phyloP scores from a whole-genome alignment of 2,113 vertebrate genomes.

The Nanorana parkeri region DNA sequence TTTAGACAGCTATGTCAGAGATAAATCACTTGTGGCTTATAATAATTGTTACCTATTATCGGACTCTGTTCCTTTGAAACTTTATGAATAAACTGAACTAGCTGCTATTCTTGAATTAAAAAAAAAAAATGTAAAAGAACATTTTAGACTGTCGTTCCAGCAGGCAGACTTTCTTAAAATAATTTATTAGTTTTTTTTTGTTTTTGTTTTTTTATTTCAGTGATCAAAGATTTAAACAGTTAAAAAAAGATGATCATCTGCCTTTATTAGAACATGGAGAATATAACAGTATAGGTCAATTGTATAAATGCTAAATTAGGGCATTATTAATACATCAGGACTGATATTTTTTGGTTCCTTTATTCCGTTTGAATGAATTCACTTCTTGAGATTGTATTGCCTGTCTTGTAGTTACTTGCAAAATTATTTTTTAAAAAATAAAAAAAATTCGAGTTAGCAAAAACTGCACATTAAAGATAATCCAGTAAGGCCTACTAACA shows the following conservation, averaged over 20 bases:
- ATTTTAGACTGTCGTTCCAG: conserved; percentile 16
- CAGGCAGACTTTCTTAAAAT: conserved; percentile 38
- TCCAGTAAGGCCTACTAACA: conserved; percentile 31
- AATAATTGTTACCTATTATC: conserved; percentile 31
- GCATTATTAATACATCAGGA: conserved; percentile 41
- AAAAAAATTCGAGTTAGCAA: conserved; percentile 27
- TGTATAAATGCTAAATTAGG: conserved; percentile 40
- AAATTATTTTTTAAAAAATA: conserved; percentile 5
- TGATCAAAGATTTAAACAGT: conserved; percentile 27
- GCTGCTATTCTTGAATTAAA: conserved; percentile 36
- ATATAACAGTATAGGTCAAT: conserved; percentile 30
- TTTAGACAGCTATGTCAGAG: conserved; percentile 33
- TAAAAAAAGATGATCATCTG: conserved; percentile 15
- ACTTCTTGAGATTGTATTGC: conserved; percentile 34
- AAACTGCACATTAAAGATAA: conserved; percentile 31
- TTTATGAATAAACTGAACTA: conserved; percentile 32
- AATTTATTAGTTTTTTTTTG: conserved; percentile 26
- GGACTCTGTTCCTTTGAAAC: conserved; percentile 22
- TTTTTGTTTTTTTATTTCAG: neutral
- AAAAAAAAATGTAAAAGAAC: conserved; percentile 6
- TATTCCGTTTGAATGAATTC: conserved; percentile 30
- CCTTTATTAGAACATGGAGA: conserved; percentile 32
- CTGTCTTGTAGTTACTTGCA: conserved; percentile 39
- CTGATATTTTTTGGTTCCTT: conserved; percentile 39
- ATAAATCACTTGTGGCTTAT: conserved; percentile 32